Evolutionary conservation across 1,140 invertebrate species (phyloP), one percentile per base, ranked within the genome.

Genomic region (Vanessa tameamea): DNA sequence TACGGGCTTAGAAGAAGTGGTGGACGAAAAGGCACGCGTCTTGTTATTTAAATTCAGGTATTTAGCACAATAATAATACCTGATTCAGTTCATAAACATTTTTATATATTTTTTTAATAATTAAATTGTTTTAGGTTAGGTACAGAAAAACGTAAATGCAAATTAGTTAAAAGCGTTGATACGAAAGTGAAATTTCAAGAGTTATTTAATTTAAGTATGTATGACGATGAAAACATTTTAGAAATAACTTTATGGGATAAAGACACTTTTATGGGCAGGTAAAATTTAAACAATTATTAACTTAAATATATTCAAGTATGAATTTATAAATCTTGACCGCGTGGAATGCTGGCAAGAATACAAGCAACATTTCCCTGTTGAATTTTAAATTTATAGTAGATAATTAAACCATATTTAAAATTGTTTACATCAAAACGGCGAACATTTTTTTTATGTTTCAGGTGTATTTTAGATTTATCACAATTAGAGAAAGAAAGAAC

Each of bases 71-170:
- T 8, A n/a, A n/a, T 7, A n/a, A 2, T 31, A 31, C 26, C 26
- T 53, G 15, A 53, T n/a, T 51, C n/a, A 20, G 8, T 20, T n/a
- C 16, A 0, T n/a, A 8, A n/a, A 57, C 16, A 12, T 7, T 23
- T 11, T n/a, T 15, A 16, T 55, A 6, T 57, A 13, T 14, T 11
- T 7, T 13, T 57, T 23, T 13, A 13, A 23, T 23, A 16, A 43
- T 0, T 55, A 0, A 9, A n/a, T 12, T n/a, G 23, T 87, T 80
- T 23, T 66, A 92, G 90, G 48, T 79, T 92, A 66, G 90, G 90
- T 50, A 23, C 77, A 43, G 90, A 91, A 68, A 92, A 92, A 73
- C 80, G 77, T 23, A 92, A 90, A 75, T 87, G 88, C 23, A 92
- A 90, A 80, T 47, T 77, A 63, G 71, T 84, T 14, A 92, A 87